phyloP scores from a whole-genome alignment of 2,113 vertebrate species.

The Bubo scandiacus region DNA sequence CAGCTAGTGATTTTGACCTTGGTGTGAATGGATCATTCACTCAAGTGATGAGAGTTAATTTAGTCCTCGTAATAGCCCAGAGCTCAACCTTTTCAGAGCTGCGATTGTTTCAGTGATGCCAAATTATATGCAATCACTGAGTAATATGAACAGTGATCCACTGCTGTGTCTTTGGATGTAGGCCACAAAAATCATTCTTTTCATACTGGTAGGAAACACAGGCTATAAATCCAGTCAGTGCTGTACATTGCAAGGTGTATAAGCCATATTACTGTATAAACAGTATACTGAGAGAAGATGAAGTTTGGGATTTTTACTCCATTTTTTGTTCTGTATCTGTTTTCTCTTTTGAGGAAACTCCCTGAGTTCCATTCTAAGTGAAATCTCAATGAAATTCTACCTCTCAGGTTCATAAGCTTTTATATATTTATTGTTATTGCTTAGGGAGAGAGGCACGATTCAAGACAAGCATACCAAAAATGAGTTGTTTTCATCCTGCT shows the following conservation, averaged over 20 bases:
- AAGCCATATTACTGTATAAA: neutral
- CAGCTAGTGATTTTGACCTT: constrained; percentile 54
- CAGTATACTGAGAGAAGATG: neutral
- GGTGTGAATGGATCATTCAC: constrained; percentile 59
- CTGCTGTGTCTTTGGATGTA: constrained; percentile 34
- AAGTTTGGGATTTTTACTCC: neutral
- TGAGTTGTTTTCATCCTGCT: neutral
- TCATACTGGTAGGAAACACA: neutral
- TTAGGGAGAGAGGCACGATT: neutral
- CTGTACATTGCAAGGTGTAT: neutral
- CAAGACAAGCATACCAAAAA: neutral
- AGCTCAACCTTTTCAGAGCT: constrained; percentile 55
- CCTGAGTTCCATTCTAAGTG: neutral
- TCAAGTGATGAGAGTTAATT: constrained; percentile 63
- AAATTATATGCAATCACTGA: constrained; percentile 61
- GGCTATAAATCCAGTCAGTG: neutral
- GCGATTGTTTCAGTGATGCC: constrained; percentile 37
- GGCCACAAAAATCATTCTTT: neutral
- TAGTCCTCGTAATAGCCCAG: constrained; percentile 39
- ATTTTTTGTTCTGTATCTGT: neutral
- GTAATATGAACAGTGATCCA: constrained; percentile 46
- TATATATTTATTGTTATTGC: neutral
- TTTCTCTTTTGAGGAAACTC: neutral
- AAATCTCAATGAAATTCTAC: neutral
- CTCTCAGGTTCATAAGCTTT: neutral